Percentiles rank a stretch among this genome's conserved stretches.
phyloP scores from a whole-genome alignment of 2,888 invertebrate species.

The Heliconius ismenius region DNA sequence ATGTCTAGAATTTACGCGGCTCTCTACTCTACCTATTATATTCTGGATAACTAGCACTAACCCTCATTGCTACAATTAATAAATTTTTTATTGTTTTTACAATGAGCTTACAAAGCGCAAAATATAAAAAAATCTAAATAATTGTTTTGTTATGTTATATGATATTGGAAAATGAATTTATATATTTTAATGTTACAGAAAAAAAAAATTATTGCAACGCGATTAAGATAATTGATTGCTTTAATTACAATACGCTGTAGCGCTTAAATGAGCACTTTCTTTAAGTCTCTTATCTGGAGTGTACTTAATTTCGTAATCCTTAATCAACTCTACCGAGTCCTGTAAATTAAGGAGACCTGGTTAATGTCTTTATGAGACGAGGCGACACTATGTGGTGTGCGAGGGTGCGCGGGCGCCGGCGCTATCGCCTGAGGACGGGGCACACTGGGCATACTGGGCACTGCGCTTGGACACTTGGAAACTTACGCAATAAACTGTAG shows the following conservation, averaged over 20 bases:
- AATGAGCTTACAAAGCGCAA: not conserved
- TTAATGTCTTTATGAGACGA: slow-evolving; percentile 26
- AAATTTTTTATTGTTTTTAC: not conserved
- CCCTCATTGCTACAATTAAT: no score
- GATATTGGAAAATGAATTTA: not conserved
- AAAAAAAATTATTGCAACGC: not conserved
- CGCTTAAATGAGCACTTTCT: slow-evolving; percentile 1
- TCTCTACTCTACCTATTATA: no score
- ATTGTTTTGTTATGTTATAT: not conserved
- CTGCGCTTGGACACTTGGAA: not conserved
- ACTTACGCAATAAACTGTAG: not conserved
- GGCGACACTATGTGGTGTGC: slow-evolving; percentile 30
- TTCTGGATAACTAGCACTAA: not conserved
- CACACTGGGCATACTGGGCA: slow-evolving; percentile 10
- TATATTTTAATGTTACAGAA: not conserved
- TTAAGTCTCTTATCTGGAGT: slow-evolving; percentile 8
- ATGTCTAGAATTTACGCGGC: no score
- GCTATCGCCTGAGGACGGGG: slow-evolving; percentile 26
- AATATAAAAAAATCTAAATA: not conserved
- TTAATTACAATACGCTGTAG: not conserved
- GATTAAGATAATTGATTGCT: slow-evolving; percentile 11
- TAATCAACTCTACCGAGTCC: slow-evolving; percentile 18
- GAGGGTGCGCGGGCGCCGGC: slow-evolving; percentile 36
- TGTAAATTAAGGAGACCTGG: slow-evolving; percentile 12
- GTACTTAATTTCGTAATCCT: slow-evolving; percentile 8